These are phyloP conservation scores for Herpailurus yagouaroundi DNA, from an alignment of 2,113 vertebrate genomes.

Conservation along the genomic window DNA sequence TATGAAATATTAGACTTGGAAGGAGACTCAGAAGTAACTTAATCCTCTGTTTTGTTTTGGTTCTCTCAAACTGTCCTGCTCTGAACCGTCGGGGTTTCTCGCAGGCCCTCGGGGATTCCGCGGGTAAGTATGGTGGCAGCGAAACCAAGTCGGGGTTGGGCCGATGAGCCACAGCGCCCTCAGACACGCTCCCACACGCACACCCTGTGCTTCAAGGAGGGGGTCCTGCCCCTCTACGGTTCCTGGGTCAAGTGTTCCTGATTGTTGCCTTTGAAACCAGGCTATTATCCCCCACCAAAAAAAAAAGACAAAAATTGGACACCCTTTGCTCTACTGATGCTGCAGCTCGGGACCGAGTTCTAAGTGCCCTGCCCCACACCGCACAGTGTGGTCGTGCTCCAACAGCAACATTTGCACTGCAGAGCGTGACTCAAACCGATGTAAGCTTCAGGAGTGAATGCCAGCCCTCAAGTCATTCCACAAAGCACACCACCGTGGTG, in stretches of 20 bases:
- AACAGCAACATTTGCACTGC: not conserved
- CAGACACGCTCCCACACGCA: not conserved
- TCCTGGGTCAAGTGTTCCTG: not conserved
- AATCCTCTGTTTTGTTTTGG: not conserved
- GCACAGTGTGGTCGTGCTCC: too few species aligned
- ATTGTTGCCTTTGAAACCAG: not conserved
- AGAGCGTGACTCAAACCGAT: not conserved
- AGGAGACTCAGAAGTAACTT: not conserved
- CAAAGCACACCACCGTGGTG: not conserved
- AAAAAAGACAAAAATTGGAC: not conserved
- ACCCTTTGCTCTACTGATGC: not conserved
- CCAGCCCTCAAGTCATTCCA: not conserved
- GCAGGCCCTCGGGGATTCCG: rapidly evolving
- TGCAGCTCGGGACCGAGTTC: not conserved
- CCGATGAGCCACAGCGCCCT: rapidly evolving
- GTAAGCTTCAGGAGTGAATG: not conserved
- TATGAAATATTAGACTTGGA: not conserved
- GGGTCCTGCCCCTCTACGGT: not conserved
- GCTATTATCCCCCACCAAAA: not conserved
- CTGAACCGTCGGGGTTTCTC: not conserved
- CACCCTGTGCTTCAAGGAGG: rapidly evolving
- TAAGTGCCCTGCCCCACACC: not conserved
- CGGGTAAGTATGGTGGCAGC: rapidly evolving
- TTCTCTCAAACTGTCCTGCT: not conserved
- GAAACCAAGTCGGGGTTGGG: rapidly evolving